Conservation (phyloP, 2,113 vertebrate species). For the Plecturocebus donacophilus region DNA sequence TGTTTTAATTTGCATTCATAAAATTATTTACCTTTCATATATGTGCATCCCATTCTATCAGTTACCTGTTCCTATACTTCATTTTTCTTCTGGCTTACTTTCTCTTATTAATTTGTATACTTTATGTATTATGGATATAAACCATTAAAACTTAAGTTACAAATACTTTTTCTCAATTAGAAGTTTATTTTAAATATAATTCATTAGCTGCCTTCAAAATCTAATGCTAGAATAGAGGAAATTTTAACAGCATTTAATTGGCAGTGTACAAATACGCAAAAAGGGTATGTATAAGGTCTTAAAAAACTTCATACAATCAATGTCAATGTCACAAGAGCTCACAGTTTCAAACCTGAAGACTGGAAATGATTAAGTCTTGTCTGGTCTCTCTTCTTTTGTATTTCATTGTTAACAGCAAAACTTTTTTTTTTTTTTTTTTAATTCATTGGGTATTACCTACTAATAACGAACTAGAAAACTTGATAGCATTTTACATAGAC, state of each 20-base stretch:
- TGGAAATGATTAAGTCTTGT: not conserved
- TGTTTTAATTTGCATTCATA: not conserved
- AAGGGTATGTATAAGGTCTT: not conserved
- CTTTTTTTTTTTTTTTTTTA: not conserved
- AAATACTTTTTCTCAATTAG: slow-evolving; percentile 6
- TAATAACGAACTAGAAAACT: not conserved
- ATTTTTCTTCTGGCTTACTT: not conserved
- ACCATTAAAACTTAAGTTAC: not conserved
- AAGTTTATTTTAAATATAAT: slow-evolving; percentile 42
- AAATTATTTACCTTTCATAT: not conserved
- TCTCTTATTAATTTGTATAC: not conserved
- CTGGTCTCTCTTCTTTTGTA: not conserved
- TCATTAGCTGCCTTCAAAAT: slow-evolving; percentile 15
- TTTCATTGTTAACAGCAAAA: slow-evolving; percentile 1
- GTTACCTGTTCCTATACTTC: not conserved
- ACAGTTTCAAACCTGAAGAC: not conserved
- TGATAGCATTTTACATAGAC: not conserved
- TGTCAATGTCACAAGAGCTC: not conserved
- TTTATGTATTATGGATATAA: not conserved
- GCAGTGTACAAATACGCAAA: not conserved
- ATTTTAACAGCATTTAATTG: not conserved
- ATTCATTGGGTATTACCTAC: not conserved
- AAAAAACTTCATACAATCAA: not conserved
- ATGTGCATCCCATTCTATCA: not conserved
- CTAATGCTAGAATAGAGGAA: not conserved